A percentile compares a stretch with the other conserved stretches of the same genome.
Conservation (phyloP, 2,797 vertebrate genomes). For the Falco novaeseelandiae region DNA sequence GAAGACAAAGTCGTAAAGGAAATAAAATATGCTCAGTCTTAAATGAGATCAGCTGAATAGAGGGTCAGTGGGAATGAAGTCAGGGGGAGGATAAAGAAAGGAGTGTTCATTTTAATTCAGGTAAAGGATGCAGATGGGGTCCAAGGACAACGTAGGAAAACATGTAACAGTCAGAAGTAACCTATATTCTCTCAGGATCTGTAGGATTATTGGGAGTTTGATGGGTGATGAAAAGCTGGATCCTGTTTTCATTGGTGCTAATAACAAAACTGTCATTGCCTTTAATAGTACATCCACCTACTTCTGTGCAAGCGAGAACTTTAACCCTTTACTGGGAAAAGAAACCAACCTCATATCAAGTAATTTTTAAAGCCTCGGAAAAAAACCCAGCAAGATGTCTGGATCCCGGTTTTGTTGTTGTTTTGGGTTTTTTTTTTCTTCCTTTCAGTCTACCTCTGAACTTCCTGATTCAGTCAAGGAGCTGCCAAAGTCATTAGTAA, state of each 20-base stretch:
- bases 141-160: slow-evolving; percentile 49
- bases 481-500: slow-evolving; percentile 47
- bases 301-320: slow-evolving; percentile 10
- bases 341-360: not conserved
- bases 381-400: not conserved
- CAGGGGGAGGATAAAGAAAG: not conserved
- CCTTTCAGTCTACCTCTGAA: slow-evolving; percentile 23
- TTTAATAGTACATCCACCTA: slow-evolving; percentile 27
- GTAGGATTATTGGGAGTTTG: not conserved
- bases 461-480: slow-evolving; percentile 39
- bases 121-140: not conserved
- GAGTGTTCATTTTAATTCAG: slow-evolving; percentile 40
- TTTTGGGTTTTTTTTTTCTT: not conserved
- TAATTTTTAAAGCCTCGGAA: not conserved
- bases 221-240: slow-evolving; percentile 41
- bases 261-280: slow-evolving; percentile 59
- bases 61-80: slow-evolving; percentile 62
- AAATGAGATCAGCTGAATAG: slow-evolving; percentile 58
- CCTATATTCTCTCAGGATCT: not conserved
- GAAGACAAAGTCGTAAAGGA: slow-evolving; percentile 66
- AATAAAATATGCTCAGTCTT: slow-evolving; percentile 63
- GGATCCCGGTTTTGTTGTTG: not conserved
- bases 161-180: slow-evolving; percentile 2
- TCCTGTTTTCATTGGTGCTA: slow-evolving; percentile 40
- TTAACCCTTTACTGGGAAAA: slow-evolving; percentile 26